Conservation (phyloP, 2,888 invertebrate species). For the Drosophila aldrichi region DNA sequence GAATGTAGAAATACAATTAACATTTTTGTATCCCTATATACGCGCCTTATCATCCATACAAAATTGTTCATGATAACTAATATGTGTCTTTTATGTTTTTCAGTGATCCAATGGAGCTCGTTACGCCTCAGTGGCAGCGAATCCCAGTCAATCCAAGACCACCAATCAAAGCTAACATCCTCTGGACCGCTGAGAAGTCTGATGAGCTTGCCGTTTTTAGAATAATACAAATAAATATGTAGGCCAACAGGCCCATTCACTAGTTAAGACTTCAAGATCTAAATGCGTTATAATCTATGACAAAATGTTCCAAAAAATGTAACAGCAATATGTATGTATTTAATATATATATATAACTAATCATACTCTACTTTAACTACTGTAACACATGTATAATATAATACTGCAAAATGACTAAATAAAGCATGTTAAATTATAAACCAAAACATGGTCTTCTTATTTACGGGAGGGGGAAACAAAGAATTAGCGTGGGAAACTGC, state of each 20-base stretch:
- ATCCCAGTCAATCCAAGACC: too few relatives aligned
- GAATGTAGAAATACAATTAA: background rate
- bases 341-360: too few relatives aligned
- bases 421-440: background rate
- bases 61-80: background rate
- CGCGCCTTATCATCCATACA: too few relatives aligned
- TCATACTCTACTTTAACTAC: background rate
- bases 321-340: background rate
- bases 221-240: background rate
- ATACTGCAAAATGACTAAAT: background rate
- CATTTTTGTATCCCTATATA: too few relatives aligned
- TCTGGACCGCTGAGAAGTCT: background rate
- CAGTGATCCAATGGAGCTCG: background rate
- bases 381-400: background rate
- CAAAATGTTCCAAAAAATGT: background rate
- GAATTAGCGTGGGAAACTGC: background rate
- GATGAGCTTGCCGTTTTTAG: background rate
- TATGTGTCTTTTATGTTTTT: background rate
- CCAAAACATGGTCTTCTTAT: background rate
- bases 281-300: background rate
- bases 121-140: too few relatives aligned
- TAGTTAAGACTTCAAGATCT: background rate
- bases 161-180: background rate
- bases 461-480: background rate
- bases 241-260: background rate